A percentile compares a stretch with the other conserved stretches of the same genome.
These are phyloP conservation scores for Lepidostoma basale DNA, from an alignment of 1,140 invertebrate genomes.

Conservation along the genomic window DNA sequence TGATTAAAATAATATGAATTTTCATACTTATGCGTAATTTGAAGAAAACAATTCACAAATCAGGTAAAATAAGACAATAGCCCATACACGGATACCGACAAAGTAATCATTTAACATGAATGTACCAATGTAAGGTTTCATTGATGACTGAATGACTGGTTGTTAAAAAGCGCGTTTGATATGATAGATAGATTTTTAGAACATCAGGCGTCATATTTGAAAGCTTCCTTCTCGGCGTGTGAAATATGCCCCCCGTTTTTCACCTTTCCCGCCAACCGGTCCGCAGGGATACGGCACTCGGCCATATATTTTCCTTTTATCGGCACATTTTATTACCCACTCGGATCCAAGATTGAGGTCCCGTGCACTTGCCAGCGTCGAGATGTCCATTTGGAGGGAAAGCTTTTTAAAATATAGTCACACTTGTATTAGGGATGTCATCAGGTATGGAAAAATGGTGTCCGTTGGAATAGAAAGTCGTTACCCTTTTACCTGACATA, in stretches of 20 bases:
- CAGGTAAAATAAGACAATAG: no score
- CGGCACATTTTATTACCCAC: constrained; percentile 41
- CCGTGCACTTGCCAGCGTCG: constrained; percentile 22
- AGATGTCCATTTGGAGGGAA: constrained; percentile 26
- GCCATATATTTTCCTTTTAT: constrained; percentile 42
- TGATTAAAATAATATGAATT: no score
- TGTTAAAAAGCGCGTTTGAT: no score
- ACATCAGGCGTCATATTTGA: neutral
- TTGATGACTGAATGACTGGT: no score
- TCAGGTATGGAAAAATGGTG: constrained; percentile 18
- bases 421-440: constrained; percentile 26
- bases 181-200: no score
- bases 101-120: no score
- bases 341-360: constrained; percentile 32
- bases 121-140: no score
- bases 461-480: neutral
- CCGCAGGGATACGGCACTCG: constrained; percentile 15
- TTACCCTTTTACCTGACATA: neutral
- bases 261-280: constrained; percentile 39
- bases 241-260: constrained; percentile 39
- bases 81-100: no score
- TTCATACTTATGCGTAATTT: no score
- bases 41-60: no score
- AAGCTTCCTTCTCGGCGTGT: constrained; percentile 22
- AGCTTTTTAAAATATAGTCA: constrained; percentile 28